phyloP scores from a whole-genome alignment of 2,113 vertebrate genomes.

The Micronycteris hirsuta region DNA sequence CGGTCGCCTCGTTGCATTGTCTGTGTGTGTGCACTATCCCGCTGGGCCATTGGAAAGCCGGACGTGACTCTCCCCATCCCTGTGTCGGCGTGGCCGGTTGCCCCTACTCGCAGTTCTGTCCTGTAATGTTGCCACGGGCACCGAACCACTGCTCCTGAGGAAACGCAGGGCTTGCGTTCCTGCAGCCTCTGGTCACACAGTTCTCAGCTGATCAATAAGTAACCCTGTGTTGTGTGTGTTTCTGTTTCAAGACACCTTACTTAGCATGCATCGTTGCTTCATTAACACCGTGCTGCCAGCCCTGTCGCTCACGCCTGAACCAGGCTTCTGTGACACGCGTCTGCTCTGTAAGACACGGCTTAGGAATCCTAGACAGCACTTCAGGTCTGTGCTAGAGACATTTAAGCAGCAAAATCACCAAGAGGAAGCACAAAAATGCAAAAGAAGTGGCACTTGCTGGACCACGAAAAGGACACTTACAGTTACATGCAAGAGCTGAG shows the following conservation, averaged over 20 bases:
- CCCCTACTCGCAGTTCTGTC: fast-evolving
- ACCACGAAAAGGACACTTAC: neutral
- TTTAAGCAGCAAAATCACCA: neutral
- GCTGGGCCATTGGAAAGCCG: neutral
- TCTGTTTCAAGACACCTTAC: neutral
- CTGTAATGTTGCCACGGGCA: fast-evolving
- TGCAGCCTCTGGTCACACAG: neutral
- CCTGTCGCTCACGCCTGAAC: neutral
- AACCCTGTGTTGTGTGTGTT: neutral
- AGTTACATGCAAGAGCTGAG: neutral
- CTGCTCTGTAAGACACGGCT: neutral
- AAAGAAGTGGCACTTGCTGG: neutral
- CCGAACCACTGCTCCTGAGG: neutral
- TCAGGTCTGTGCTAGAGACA: neutral
- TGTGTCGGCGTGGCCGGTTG: fast-evolving
- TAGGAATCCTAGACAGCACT: neutral
- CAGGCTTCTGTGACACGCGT: neutral
- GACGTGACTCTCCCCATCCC: neutral
- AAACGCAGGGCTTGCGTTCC: neutral
- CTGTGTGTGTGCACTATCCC: neutral
- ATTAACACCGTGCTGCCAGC: neutral
- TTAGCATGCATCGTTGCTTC: neutral
- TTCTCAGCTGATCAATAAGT: neutral
- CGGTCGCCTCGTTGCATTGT: fast-evolving
- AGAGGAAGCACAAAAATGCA: neutral